phyloP scores from a whole-genome alignment of 2,888 invertebrate species.

The Campoletis raptor region DNA sequence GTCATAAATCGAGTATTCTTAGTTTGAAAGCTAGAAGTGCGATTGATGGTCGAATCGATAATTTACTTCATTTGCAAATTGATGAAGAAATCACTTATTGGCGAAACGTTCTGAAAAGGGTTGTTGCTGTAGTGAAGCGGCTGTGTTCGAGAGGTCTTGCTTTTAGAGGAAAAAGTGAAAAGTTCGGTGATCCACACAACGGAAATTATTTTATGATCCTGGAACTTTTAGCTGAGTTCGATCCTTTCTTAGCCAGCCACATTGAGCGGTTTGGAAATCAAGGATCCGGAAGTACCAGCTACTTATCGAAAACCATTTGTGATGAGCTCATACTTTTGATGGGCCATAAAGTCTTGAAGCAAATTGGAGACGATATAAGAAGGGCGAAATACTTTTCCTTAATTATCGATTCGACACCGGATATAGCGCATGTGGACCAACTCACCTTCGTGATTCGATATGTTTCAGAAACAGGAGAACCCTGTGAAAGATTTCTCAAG shows the following conservation, averaged over 20 bases:
- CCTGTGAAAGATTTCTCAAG: constrained; percentile 69
- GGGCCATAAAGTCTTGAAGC: constrained; percentile 68
- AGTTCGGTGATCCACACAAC: constrained; percentile 72
- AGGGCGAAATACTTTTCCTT: constrained; percentile 72
- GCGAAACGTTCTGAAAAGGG: constrained; percentile 72
- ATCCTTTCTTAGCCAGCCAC: constrained; percentile 75
- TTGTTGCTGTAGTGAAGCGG: constrained; percentile 72
- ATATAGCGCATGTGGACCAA: constrained; percentile 71
- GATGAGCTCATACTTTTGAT: constrained; percentile 77
- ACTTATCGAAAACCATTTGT: constrained; percentile 75
- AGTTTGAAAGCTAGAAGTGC: constrained; percentile 53
- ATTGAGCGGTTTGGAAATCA: constrained; percentile 73
- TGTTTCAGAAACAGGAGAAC: constrained; percentile 57
- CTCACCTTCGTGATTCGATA: constrained; percentile 73
- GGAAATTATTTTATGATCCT: constrained; percentile 76
- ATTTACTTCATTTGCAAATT: constrained; percentile 58
- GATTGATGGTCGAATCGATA: constrained; percentile 54
- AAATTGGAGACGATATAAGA: constrained; percentile 55
- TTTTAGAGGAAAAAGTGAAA: constrained; percentile 74
- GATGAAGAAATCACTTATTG: constrained; percentile 71
- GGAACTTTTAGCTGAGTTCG: constrained; percentile 76
- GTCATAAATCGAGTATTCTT: constrained; percentile 58
- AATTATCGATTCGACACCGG: constrained; percentile 73
- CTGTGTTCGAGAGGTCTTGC: constrained; percentile 73
- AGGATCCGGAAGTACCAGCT: constrained; percentile 73